Conservation (phyloP, 2,888 invertebrate species). For the Neelides folsomi region DNA sequence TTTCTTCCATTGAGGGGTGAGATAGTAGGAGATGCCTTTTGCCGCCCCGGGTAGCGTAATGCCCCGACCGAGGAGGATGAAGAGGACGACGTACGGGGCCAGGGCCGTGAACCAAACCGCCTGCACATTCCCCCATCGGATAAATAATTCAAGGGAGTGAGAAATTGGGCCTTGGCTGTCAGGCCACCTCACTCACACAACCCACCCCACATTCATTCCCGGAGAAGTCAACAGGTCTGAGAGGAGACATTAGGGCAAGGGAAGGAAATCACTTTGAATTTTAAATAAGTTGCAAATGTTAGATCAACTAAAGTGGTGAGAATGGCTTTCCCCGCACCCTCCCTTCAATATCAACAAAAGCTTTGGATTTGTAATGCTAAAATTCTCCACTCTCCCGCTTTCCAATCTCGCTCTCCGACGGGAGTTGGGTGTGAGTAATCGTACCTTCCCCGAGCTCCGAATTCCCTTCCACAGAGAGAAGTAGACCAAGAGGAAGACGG, state of each 20-base stretch:
- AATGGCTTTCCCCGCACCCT: constrained; percentile 9
- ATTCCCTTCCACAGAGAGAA: constrained; percentile 95
- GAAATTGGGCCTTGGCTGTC: not conserved
- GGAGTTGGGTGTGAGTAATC: too few relatives aligned
- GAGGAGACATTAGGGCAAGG: constrained; percentile 3
- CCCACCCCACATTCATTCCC: not conserved
- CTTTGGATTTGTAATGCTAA: constrained; percentile 32
- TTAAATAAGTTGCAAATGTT: constrained; percentile 25
- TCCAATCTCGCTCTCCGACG: not conserved
- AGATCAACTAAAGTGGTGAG: constrained; percentile 9
- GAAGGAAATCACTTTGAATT: constrained; percentile 32
- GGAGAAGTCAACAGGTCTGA: not conserved
- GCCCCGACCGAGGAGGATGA: constrained; percentile 69
- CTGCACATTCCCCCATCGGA: constrained; percentile 39
- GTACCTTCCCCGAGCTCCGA: constrained; percentile 78
- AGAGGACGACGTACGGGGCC: constrained; percentile 77
- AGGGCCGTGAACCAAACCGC: constrained; percentile 92
- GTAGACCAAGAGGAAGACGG: constrained; percentile 84
- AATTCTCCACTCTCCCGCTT: constrained; percentile 10
- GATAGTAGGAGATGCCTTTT: constrained; percentile 73
- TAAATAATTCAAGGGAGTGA: constrained; percentile 5
- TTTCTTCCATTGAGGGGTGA: constrained; percentile 79
- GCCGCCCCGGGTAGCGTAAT: constrained; percentile 72
- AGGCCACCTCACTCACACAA: not conserved
- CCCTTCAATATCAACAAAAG: constrained; percentile 23